These are phyloP conservation scores for Pachyrhynchus sulphureomaculatus DNA, from an alignment of 1,140 invertebrate genomes.

Conservation along the genomic window DNA sequence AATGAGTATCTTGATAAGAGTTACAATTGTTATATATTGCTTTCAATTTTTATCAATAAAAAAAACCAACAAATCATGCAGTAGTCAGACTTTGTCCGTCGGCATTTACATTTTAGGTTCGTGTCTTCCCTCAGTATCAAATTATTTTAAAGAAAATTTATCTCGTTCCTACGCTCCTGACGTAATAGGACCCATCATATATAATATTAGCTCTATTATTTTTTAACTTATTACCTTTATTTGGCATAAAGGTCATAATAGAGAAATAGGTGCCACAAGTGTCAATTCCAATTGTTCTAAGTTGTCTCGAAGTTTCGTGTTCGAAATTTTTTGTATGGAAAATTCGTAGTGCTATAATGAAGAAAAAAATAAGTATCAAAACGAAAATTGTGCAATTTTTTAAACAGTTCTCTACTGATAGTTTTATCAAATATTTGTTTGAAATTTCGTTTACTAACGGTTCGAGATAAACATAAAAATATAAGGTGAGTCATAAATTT, in stretches of 20 bases:
- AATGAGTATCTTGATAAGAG: too few relatives aligned
- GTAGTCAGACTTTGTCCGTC: too few relatives aligned
- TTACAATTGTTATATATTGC: too few relatives aligned
- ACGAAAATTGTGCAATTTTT: neutral
- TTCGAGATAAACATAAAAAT: neutral
- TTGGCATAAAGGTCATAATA: conserved; percentile 1
- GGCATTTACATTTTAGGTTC: too few relatives aligned
- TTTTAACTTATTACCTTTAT: neutral
- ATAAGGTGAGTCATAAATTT: neutral
- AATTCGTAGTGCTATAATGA: neutral
- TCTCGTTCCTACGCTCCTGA: too few relatives aligned
- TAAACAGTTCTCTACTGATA: neutral
- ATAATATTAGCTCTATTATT: too few relatives aligned
- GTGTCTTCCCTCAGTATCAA: too few relatives aligned
- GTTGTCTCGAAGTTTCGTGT: too few relatives aligned
- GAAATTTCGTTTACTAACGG: neutral
- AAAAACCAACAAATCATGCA: too few relatives aligned
- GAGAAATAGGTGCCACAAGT: neutral
- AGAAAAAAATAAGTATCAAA: neutral
- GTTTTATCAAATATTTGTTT: neutral
- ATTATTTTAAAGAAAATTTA: too few relatives aligned
- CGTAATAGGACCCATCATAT: too few relatives aligned
- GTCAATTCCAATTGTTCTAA: neutral
- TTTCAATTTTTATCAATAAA: too few relatives aligned
- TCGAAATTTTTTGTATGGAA: neutral